phyloP scores from a whole-genome alignment of 2,797 vertebrate species.

The Pristis pectinata region DNA sequence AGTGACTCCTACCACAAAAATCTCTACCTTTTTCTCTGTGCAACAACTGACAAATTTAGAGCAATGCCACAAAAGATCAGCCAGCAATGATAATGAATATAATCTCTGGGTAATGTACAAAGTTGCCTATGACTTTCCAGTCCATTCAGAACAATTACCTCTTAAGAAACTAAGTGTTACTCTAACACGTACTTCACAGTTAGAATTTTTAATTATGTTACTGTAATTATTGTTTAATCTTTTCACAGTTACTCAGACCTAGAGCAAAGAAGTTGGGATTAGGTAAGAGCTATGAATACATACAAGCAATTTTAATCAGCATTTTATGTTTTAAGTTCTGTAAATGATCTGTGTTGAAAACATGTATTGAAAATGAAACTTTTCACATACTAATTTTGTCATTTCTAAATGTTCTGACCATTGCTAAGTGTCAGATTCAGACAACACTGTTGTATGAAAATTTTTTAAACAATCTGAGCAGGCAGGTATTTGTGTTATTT shows the following conservation, averaged over 20 bases:
- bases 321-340: neutral
- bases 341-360: neutral
- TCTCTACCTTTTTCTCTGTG: neutral
- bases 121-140: neutral
- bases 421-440: neutral
- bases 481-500: neutral
- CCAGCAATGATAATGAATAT: neutral
- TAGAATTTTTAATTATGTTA: constrained; percentile 25
- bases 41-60: neutral
- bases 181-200: neutral
- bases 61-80: neutral
- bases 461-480: neutral
- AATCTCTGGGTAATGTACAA: neutral
- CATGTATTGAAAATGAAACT: neutral
- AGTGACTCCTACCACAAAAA: neutral
- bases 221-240: constrained; percentile 42
- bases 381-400: neutral
- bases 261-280: constrained; percentile 81
- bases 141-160: neutral
- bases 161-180: neutral
- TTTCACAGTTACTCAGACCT: constrained; percentile 77
- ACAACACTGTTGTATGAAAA: neutral
- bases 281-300: constrained; percentile 61
- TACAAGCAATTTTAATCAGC: neutral
- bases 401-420: neutral